phyloP scores from a whole-genome alignment of 2,888 invertebrate species.

The Rapana venosa region DNA sequence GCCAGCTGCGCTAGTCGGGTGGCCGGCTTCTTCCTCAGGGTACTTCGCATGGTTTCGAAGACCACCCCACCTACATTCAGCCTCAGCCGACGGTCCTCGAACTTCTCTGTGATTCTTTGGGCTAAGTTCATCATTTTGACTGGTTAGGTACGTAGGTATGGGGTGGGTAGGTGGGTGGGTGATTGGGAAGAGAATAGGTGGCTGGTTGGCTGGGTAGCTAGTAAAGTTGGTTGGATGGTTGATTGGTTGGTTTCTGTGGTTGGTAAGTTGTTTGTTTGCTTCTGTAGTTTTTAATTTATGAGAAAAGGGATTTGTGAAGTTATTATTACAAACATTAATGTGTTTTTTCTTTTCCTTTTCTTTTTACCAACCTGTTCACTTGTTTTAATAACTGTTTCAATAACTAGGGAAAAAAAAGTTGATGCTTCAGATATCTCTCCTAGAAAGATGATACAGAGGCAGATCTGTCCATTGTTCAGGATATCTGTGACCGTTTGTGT shows the following conservation, averaged over 20 bases:
- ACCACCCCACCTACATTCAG: constrained; percentile 74
- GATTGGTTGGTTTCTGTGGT: not conserved
- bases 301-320: no score
- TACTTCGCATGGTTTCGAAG: constrained; percentile 72
- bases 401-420: no score
- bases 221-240: not conserved
- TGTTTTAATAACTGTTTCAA: no score
- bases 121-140: constrained; percentile 36
- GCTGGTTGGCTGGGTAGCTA: not conserved
- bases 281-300: no score
- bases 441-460: no score
- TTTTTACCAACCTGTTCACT: no score
- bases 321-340: no score
- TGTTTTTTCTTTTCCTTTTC: no score
- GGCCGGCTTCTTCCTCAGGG: constrained; percentile 67
- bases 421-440: no score
- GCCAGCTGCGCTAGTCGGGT: constrained; percentile 73
- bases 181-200: not conserved
- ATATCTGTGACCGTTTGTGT: no score
- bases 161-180: not conserved
- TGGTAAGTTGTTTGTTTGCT: no score
- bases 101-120: constrained; percentile 33
- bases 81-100: constrained; percentile 59
- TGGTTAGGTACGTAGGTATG: not conserved
- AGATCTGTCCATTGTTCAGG: no score